Percentiles rank a stretch among this genome's conserved stretches.
These are phyloP conservation scores for Linhomoeus sp. DNA, from an alignment of 2,888 invertebrate species.

Conservation along the genomic window DNA sequence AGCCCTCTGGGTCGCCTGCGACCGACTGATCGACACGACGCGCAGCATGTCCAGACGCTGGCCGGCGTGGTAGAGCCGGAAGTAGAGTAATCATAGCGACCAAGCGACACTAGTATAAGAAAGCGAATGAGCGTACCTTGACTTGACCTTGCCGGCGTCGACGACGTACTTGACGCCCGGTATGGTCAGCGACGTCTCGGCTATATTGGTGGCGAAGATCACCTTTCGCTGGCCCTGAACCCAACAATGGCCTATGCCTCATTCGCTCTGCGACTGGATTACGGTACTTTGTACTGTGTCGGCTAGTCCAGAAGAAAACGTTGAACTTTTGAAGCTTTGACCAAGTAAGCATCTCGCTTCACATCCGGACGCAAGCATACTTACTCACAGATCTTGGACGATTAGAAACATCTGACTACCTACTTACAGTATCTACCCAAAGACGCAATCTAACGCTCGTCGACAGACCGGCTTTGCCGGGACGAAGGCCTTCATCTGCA, in stretches of 20 bases:
- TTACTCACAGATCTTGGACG: too few species aligned
- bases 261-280: too few species aligned
- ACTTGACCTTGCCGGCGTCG: slow-evolving; percentile 25
- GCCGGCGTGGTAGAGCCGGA: slow-evolving; percentile 14
- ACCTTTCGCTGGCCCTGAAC: slow-evolving; percentile 48
- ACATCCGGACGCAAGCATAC: too few species aligned
- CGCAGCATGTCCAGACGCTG: slow-evolving; percentile 46
- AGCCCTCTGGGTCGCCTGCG: slow-evolving; percentile 72
- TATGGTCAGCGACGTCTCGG: slow-evolving; percentile 92
- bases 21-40: slow-evolving; percentile 58
- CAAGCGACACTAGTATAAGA: neutral
- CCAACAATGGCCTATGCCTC: neutral
- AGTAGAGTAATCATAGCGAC: slow-evolving; percentile 2
- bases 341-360: too few species aligned
- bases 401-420: neutral
- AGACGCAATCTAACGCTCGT: neutral
- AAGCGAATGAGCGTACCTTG: too few species aligned
- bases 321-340: too few species aligned
- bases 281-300: too few species aligned
- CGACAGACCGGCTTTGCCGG: slow-evolving; percentile 33
- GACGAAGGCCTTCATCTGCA: slow-evolving; percentile 66
- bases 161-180: slow-evolving; percentile 60
- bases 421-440: neutral
- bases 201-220: slow-evolving; percentile 81
- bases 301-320: too few species aligned